These are phyloP conservation scores for Whitmania pigra DNA, from an alignment of 1,140 invertebrate species.

Conservation along the genomic window DNA sequence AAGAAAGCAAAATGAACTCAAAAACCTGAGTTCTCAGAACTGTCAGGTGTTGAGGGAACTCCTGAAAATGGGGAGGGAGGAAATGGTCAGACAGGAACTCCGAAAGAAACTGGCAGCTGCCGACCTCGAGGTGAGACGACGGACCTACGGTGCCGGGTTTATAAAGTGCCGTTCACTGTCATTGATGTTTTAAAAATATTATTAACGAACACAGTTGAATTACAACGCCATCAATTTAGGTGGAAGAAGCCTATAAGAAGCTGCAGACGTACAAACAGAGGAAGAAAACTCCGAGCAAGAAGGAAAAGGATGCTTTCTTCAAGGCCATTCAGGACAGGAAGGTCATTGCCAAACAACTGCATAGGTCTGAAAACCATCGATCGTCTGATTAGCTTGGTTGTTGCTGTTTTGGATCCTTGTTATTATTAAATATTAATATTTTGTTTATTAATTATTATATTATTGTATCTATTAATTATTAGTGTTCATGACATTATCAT, in stretches of 20 bases:
- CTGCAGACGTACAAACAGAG: slow-evolving; percentile 57
- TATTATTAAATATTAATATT: too few species aligned
- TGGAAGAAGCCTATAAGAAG: slow-evolving; percentile 51
- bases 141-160: neutral
- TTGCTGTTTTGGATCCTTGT: neutral
- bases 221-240: slow-evolving; percentile 30
- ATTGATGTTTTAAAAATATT: neutral
- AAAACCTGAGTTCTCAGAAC: slow-evolving; percentile 57
- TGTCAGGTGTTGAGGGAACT: slow-evolving; percentile 53
- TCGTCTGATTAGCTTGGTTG: neutral
- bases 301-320: slow-evolving; percentile 68
- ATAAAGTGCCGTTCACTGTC: neutral
- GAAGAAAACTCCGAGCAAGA: slow-evolving; percentile 61
- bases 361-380: slow-evolving; percentile 26
- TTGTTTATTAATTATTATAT: too few species aligned
- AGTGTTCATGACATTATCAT: too few species aligned
- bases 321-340: slow-evolving; percentile 53
- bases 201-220: neutral
- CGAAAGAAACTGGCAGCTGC: slow-evolving; percentile 55
- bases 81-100: slow-evolving; percentile 50
- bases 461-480: too few species aligned
- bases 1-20: slow-evolving; percentile 66
- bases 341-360: slow-evolving; percentile 48
- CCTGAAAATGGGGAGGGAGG: slow-evolving; percentile 28
- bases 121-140: slow-evolving; percentile 58